Evolutionary conservation across 2,888 invertebrate genomes (phyloP).

Genomic region (Tipula unca): DNA sequence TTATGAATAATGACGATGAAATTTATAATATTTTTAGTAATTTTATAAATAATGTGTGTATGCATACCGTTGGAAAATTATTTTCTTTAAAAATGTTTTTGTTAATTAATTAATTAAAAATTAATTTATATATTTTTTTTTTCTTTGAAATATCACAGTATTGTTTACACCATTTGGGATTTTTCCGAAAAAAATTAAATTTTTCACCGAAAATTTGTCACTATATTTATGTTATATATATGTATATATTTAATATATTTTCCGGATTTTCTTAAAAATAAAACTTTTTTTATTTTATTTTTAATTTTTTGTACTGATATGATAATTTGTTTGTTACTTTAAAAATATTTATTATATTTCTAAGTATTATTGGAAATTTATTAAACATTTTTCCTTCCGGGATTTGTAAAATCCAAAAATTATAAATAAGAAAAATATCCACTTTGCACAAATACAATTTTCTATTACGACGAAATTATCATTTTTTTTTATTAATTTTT

Average conservation of each 20-base stretch:
- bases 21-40: background rate
- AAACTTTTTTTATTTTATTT: background rate
- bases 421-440: background rate
- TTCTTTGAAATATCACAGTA: constrained; percentile 32
- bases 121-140: constrained; percentile 22
- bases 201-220: background rate
- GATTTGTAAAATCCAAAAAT: background rate
- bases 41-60: background rate
- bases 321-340: constrained; percentile 14
- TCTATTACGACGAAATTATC: background rate
- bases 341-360: background rate
- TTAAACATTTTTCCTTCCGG: constrained; percentile 3
- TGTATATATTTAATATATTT: background rate
- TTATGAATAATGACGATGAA: background rate
- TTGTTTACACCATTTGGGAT: constrained; percentile 26
- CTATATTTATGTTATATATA: background rate
- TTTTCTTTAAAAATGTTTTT: constrained; percentile 10
- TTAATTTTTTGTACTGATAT: background rate
- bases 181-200: background rate
- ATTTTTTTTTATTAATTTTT: background rate
- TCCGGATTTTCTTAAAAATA: background rate
- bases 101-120: constrained; percentile 2
- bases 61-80: constrained; percentile 29
- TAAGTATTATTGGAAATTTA: background rate
- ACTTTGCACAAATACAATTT: background rate